Base-by-base conservation (phyloP, 2,113 vertebrate genomes). In the Fregetta grallaria region DNA sequence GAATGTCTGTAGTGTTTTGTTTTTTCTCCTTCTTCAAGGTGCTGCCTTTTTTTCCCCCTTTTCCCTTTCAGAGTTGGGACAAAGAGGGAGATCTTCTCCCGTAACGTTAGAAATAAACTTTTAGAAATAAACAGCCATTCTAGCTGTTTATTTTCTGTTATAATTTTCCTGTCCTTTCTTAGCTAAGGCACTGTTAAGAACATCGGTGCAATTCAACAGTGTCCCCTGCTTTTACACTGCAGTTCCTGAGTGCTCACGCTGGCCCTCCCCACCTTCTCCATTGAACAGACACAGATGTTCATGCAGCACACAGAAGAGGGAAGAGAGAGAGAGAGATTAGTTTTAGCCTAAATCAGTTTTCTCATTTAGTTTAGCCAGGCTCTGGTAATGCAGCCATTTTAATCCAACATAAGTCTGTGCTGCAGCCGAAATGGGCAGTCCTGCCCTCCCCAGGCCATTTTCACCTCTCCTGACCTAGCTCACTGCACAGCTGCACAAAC, bases 381-480 rank as follows among this genome's bases (percentile, higher is more conserved):
- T 91, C 50, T 72, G 49, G 70, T 78, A 72, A 82, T 36, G 70
- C 90, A 79, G 56, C 77, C 84, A 50, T 95, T 94, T 96, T 90
- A 96, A 96, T 93, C 92, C 81, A 21, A 40, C 73, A 2, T 66
- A 70, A 86, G 42, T 66, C 94, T 19, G 38, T 25, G 3, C 86
- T 42, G 83, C 80, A 53, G 84, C 71, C 15, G 1, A 94, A 95
- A 91, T 53, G 90, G 92, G 90, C 94, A 96, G 70, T 44, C 67
- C 87, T 95, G 93, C 87, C 87, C 92, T 87, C 87, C 42, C 81
- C 0, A 45, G 0, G 90, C 92, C 3, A 47, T 58, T 88, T 65
- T 95, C 96, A 95, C 96, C 90, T 94, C 90, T 76, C 22, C 84
- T 96, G 94, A 96, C 94, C 96, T 16, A 13, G 44, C 81, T 87